Base-by-base conservation (phyloP, 1,140 invertebrate genomes). In the Odontomachus brunneus region DNA sequence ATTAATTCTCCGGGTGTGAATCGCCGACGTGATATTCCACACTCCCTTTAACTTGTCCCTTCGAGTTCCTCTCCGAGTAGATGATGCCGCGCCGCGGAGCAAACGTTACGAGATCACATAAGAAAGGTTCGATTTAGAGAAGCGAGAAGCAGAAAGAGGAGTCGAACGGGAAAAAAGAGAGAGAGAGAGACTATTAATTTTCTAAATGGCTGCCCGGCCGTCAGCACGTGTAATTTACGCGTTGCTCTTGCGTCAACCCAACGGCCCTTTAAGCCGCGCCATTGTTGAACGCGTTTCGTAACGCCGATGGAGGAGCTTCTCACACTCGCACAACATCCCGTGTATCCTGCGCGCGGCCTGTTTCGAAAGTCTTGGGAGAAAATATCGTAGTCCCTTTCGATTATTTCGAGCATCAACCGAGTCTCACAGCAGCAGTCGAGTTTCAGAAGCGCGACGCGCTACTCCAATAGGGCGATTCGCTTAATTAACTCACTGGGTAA, bases 211-310 rank as follows among this genome's bases (percentile, higher is more conserved):
- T 55, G 15, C 38, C 26, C 49, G 62, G 76, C 84, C 84, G 59
- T 87, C 81, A 80, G 69, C 86, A 76, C 44, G 59, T 49, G 75
- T 89, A 86, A 89, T 89, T 88, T 88, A 89, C 87, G 84, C 73
- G 82, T 84, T 49, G 60, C 75, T 80, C 17, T 88, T 83, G 66
- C 83, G 78, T 85, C 83, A 85, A 87, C 48, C 49, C 11, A 33
- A 15, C 48, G 67, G 14, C 17, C 57, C 49, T 63, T 67, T 48
- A 12, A 49, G 60, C 17, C 29, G 24, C 59, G 33, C 69, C 59
- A 87, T 87, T 86, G 85, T 87, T 17, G 15, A 85, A 24, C 65
- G 51, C 38, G 49, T 87, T 85, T 72, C 33, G 78, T 81, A 87
- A 87, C n/a, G n/a, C 17, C 51, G 44, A 67, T 24, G 14, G 19